Evolutionary conservation across 2,113 vertebrate genomes (phyloP).

Genomic region (Cyprinodon brontotheroides): DNA sequence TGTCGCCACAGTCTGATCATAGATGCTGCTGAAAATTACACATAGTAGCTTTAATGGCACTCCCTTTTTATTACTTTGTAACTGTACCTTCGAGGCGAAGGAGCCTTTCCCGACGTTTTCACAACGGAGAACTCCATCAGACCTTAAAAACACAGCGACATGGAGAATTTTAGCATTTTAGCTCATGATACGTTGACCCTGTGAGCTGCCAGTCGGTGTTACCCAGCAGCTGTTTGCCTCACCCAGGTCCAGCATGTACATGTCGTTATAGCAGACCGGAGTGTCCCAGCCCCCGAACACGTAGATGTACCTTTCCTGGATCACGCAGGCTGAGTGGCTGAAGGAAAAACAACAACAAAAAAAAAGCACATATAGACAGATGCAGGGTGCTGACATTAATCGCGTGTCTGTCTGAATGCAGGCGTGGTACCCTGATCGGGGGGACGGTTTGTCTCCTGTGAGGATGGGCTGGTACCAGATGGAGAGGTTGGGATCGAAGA

Average conservation of each 20-base stretch:
- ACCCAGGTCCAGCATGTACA: conserved; percentile 84
- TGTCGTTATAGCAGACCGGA: conserved; percentile 81
- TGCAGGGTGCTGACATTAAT: neutral
- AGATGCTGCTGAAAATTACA: too few relatives aligned
- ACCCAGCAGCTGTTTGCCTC: conserved; percentile 34
- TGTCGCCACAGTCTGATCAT: too few relatives aligned
- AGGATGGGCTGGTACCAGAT: conserved; percentile 88
- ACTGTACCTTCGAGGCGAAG: conserved; percentile 80
- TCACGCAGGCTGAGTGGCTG: conserved; percentile 79
- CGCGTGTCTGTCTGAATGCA: neutral
- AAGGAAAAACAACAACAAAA: neutral
- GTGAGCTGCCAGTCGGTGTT: neutral
- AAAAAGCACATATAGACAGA: neutral
- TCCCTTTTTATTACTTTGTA: neutral
- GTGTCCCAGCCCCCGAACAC: conserved; percentile 81
- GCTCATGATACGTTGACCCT: fast-evolving
- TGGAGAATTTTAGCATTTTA: fast-evolving
- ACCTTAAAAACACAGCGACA: conserved; percentile 60
- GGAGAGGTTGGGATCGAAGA: conserved; percentile 83
- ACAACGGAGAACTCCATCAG: conserved; percentile 85
- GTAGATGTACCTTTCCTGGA: conserved; percentile 75
- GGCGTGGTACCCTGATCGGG: conserved; percentile 79
- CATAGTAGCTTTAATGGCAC: too few relatives aligned
- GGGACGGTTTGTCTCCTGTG: conserved; percentile 75
- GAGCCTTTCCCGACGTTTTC: conserved; percentile 70